Base-by-base conservation (phyloP, 2,888 invertebrate species). In the Scaptomyza parva region DNA sequence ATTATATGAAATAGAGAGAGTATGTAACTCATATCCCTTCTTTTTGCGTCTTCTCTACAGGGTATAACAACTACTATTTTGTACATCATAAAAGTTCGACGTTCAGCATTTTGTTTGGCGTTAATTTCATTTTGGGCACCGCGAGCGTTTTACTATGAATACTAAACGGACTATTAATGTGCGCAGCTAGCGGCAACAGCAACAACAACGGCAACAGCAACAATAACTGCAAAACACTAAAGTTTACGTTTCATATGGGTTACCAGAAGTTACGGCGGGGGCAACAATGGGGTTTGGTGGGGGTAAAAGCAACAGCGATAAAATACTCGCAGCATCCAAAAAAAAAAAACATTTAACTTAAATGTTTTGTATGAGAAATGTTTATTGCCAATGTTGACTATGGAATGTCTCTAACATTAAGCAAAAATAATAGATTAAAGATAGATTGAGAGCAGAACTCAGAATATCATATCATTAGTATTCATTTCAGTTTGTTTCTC, bases 141-240 rank as follows among this genome's bases (percentile, higher is more conserved):
- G 61, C 76, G 43, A 65, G 83, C 78, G 65, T 76, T 78, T 78
- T 83, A 73, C 77, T 60, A 50, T 72, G 77, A 64, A 83, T 78
- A 78, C 77, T 76, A 83, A 83, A 69, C 80, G 73, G 61, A 59
- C 84, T 61, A 69, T 78, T 83, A 82, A 83, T 78, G 69, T 60
- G 65, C 63, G 59, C 40, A 48, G 59, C 53, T 24, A 59, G 43
- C 39, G 45, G 45, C 62, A 61, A 28, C 54, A 14, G 20, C 24
- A 52, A 40, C 60, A 59, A 20, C 50, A 41, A 53, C 44, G 58
- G n/a, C 11, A 55, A 11, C 59, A 58, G 41, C 45, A 51, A 64
- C 60, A 61, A 65, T 59, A 70, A 55, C 66, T n/a, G n/a, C n/a
- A n/a, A 48, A 59, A 66, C 59, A 59, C 26, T 47, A 59, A 59